Percentiles rank a stretch among this genome's conserved stretches.
Evolutionary conservation across 2,888 invertebrate species (phyloP).

Genomic region (Xylophagus ater): DNA sequence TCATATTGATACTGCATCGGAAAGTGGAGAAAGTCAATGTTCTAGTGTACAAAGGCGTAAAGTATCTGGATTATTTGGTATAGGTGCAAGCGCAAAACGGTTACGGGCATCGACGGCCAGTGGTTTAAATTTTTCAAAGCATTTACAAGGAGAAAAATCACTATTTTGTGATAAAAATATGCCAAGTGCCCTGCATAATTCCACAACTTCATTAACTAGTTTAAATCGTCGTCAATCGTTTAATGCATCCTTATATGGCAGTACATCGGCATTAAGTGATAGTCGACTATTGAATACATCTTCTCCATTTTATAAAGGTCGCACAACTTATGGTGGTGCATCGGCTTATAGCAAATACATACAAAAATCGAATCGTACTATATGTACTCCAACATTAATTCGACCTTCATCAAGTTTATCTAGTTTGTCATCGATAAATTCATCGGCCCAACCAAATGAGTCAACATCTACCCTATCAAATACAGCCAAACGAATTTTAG

Average conservation of each 20-base stretch:
- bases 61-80: slow-evolving; percentile 16
- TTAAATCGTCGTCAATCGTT: slow-evolving; percentile 32
- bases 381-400: slow-evolving; percentile 28
- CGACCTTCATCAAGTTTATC: slow-evolving; percentile 30
- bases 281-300: slow-evolving; percentile 31
- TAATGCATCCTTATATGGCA: slow-evolving; percentile 37
- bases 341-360: slow-evolving; percentile 45
- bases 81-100: slow-evolving; percentile 5
- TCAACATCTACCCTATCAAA: slow-evolving; percentile 30
- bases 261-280: slow-evolving; percentile 37
- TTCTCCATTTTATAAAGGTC: slow-evolving; percentile 67
- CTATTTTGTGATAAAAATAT: slow-evolving; percentile 29
- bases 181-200: slow-evolving; percentile 28
- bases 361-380: slow-evolving; percentile 23
- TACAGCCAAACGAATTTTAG: slow-evolving; percentile 66
- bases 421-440: slow-evolving; percentile 27
- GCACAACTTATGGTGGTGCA: slow-evolving; percentile 65
- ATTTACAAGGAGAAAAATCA: slow-evolving; percentile 36
- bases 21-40: slow-evolving; percentile 25
- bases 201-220: slow-evolving; percentile 35
- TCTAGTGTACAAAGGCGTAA: slow-evolving; percentile 20
- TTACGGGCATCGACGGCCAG: slow-evolving; percentile 24
- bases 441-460: slow-evolving; percentile 15
- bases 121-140: slow-evolving; percentile 32
- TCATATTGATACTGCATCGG: slow-evolving; percentile 23